Base-by-base conservation (phyloP, 1,140 invertebrate genomes). In the Pentalonia nigronervosa region DNA sequence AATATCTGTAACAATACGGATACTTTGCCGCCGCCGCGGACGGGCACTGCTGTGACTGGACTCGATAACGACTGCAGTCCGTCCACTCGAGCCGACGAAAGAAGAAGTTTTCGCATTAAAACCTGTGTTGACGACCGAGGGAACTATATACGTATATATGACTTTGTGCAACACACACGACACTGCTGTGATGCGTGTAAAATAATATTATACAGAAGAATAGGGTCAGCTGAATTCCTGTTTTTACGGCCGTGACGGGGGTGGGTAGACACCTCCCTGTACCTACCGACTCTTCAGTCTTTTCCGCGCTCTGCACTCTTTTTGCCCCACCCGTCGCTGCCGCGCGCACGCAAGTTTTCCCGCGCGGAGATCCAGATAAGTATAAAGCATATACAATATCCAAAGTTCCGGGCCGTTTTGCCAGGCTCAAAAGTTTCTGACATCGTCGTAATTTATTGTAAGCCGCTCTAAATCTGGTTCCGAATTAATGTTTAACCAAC, bases 401-500 rank as follows among this genome's bases (percentile, higher is more conserved):
- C 90, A 50, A 84, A 93, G 91, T 93, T 93, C 81, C 91, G 56
- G 34, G 45, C 45, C 81, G 90, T 91, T 91, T 91, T n/a, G 90
- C 45, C 30, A 3, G 48, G 34, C 48, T 76, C 23, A 47, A 93
- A 93, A 93, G 81, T 93, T 93, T 93, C 84, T 48, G 91, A 93
- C 91, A 53, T 56, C 34, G 25, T 83, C 36, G 91, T 93, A 56
- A 93, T 93, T 93, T 83, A 93, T 84, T 86, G 48, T 45, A 36
- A 86, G 45, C 34, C 91, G 34, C 25, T 47, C 34, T 84, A 84
- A 93, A 93, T 93, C 81, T 86, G 48, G 76, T 86, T 84, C 86
- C 23, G 50, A 93, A 84, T 93, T 93, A 93, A 93, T 93, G 91
- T 93, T 93, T 86, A 93, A 93, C 84, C 84, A 93, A 86, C 81